phyloP scores from a whole-genome alignment of 2,113 vertebrate species.

The Lamprologus sp. region DNA sequence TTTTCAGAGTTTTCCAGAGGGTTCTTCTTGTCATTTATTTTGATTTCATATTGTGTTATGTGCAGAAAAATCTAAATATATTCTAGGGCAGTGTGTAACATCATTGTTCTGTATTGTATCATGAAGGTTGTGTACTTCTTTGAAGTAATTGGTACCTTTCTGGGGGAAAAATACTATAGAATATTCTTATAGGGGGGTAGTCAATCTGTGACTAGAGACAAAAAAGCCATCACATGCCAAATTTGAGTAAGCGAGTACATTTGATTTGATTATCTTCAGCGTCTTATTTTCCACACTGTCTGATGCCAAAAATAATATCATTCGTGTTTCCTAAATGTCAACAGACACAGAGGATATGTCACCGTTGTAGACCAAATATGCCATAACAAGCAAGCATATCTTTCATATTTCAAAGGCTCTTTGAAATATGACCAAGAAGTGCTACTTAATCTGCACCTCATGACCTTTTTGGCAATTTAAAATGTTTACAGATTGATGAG shows the following conservation, averaged over 20 bases:
- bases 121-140: not conserved
- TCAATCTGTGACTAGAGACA: not conserved
- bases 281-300: not conserved
- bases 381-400: constrained; percentile 9
- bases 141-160: not conserved
- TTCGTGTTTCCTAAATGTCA: constrained; percentile 31
- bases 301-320: constrained; percentile 21
- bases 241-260: not conserved
- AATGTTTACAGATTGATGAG: not conserved
- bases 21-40: not conserved
- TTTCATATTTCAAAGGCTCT: not conserved
- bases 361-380: not conserved
- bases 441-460: not conserved
- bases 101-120: not conserved
- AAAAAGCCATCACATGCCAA: not conserved
- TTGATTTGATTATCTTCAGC: not conserved
- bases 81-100: not conserved
- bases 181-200: not conserved
- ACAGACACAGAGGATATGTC: constrained; percentile 28
- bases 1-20: not conserved
- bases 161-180: not conserved
- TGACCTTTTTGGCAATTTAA: not conserved
- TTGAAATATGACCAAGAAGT: not conserved
- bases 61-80: not conserved
- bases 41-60: not conserved